Evolutionary conservation across 37 sponge, comb jelly and placozoan species (phyloP).

Genomic region (Sycon ciliatum): DNA sequence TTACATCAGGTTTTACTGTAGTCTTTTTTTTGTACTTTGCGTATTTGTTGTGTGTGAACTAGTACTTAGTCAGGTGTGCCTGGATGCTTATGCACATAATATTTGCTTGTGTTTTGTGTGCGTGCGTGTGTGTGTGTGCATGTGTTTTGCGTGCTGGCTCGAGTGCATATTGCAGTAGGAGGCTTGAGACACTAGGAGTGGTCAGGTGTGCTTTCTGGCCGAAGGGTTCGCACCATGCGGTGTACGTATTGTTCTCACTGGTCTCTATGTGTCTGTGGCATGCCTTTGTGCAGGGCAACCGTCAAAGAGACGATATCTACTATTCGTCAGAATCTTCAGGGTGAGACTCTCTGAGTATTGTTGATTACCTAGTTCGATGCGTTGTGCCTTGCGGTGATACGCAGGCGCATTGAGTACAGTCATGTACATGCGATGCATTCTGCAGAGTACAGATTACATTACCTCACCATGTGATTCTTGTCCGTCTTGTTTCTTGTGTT

Average conservation of each 20-base stretch:
- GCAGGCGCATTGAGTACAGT: too few relatives aligned
- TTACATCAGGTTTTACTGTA: too few relatives aligned
- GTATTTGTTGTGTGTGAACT: not conserved
- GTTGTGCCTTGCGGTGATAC: too few relatives aligned
- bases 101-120: not conserved
- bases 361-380: too few relatives aligned
- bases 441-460: too few relatives aligned
- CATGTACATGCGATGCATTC: too few relatives aligned
- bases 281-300: too few relatives aligned
- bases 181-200: not conserved
- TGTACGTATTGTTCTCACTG: not conserved
- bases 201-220: not conserved
- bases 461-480: too few relatives aligned
- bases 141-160: not conserved
- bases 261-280: not conserved
- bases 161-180: not conserved
- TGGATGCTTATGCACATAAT: not conserved
- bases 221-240: not conserved
- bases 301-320: too few relatives aligned
- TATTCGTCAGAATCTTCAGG: too few relatives aligned
- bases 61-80: not conserved
- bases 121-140: constrained; percentile 13
- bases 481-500: not conserved
- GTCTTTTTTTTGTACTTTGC: not conserved
- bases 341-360: too few relatives aligned